phyloP scores from a whole-genome alignment of 2,113 vertebrate genomes.

The Orcinus orca region DNA sequence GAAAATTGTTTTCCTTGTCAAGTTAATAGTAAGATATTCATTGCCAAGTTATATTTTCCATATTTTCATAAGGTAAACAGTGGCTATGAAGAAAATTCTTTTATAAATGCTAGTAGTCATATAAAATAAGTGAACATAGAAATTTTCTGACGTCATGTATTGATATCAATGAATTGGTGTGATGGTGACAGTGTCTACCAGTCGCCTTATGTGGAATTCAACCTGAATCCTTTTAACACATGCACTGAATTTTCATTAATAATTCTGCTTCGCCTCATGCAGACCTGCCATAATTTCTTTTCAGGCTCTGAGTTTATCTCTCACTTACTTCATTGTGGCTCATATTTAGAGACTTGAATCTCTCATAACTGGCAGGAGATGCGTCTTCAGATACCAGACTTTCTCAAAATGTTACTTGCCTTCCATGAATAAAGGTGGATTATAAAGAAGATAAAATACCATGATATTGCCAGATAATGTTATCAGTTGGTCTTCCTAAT shows the following conservation, averaged over 20 bases:
- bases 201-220: not conserved
- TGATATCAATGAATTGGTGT: not conserved
- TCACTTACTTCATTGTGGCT: not conserved
- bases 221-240: no score
- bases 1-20: not conserved
- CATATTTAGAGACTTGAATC: conserved; percentile 28
- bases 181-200: not conserved
- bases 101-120: not conserved
- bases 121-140: not conserved
- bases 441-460: not conserved
- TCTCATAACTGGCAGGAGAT: not conserved
- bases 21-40: not conserved
- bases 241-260: not conserved
- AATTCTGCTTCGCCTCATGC: not conserved
- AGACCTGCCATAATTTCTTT: not conserved
- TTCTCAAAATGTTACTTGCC: not conserved
- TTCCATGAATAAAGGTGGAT: not conserved
- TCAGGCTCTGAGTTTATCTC: not conserved
- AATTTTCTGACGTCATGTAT: not conserved
- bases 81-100: not conserved
- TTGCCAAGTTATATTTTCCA: not conserved
- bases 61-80: not conserved
- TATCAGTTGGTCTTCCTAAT: not conserved
- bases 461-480: not conserved
- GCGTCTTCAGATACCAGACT: not conserved